phyloP scores from a whole-genome alignment of 2,888 invertebrate species.

The Panopea generosa region DNA sequence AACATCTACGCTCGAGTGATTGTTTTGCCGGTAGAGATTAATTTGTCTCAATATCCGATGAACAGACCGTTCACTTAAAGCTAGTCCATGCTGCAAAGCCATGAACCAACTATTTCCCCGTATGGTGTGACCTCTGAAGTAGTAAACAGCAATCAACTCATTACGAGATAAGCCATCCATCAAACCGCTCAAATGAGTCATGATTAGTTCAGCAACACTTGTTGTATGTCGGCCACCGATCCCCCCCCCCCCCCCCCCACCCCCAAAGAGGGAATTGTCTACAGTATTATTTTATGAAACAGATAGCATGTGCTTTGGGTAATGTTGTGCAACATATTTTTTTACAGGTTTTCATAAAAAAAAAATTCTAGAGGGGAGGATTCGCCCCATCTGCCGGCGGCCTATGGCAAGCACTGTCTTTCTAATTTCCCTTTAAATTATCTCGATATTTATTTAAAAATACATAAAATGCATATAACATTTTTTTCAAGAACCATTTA shows the following conservation, averaged over 20 bases:
- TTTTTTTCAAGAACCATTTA: background rate
- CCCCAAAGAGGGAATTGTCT: too few relatives aligned
- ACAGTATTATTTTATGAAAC: too few relatives aligned
- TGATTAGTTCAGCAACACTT: too few relatives aligned
- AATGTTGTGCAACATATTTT: background rate
- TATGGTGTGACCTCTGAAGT: background rate
- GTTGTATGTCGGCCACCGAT: too few relatives aligned
- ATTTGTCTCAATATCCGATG: slow-evolving; percentile 7
- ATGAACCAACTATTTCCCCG: background rate
- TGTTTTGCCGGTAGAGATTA: background rate
- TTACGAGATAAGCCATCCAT: slow-evolving; percentile 1
- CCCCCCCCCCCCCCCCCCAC: too few relatives aligned
- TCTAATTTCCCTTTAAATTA: background rate
- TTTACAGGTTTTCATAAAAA: too few relatives aligned
- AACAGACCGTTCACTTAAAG: background rate
- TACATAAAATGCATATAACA: background rate
- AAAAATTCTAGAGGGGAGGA: too few relatives aligned
- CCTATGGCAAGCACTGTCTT: background rate
- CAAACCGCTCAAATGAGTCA: background rate
- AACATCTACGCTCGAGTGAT: slow-evolving; percentile 3
- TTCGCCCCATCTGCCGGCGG: too few relatives aligned
- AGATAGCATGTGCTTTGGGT: too few relatives aligned
- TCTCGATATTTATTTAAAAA: background rate
- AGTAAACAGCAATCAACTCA: slow-evolving; percentile 16
- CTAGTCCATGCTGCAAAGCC: slow-evolving; percentile 1